Conservation (phyloP, 1,140 invertebrate species). For the Aricia agestis region DNA sequence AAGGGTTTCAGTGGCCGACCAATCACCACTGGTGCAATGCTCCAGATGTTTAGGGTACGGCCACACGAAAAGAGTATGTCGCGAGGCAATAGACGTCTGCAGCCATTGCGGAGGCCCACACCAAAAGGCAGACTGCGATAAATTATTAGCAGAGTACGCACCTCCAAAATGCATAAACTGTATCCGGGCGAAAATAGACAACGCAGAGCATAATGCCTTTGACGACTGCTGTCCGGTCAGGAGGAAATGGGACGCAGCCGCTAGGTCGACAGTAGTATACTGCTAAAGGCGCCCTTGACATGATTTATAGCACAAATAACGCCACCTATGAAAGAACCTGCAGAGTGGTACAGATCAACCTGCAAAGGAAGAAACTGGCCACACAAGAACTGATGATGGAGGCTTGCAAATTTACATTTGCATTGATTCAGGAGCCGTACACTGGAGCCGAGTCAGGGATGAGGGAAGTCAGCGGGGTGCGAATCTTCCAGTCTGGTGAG, state of each 20-base stretch:
- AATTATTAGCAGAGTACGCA: background rate
- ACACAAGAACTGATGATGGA: background rate
- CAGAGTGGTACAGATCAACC: constrained; percentile 2
- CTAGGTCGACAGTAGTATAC: background rate
- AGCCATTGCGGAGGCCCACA: constrained; percentile 26
- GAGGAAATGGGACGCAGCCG: constrained; percentile 11
- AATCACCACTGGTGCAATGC: constrained; percentile 22
- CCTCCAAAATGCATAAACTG: constrained; percentile 11
- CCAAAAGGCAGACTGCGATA: constrained; percentile 16
- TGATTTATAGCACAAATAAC: no score
- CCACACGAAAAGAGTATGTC: constrained; percentile 22
- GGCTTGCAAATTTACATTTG: background rate
- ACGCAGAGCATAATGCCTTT: constrained; percentile 9
- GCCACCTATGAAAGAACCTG: no score
- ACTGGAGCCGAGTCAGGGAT: background rate
- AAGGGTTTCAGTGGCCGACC: background rate
- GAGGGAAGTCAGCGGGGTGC: background rate
- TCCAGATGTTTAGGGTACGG: constrained; percentile 29
- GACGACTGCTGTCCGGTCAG: constrained; percentile 2
- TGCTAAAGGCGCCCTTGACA: background rate
- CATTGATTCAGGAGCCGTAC: constrained; percentile 14
- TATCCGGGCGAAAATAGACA: background rate
- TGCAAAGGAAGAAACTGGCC: background rate
- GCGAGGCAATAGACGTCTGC: constrained; percentile 14
- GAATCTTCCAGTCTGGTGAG: background rate